Base-by-base conservation (phyloP, 2,797 vertebrate species). In the Scolopax rusticola region DNA sequence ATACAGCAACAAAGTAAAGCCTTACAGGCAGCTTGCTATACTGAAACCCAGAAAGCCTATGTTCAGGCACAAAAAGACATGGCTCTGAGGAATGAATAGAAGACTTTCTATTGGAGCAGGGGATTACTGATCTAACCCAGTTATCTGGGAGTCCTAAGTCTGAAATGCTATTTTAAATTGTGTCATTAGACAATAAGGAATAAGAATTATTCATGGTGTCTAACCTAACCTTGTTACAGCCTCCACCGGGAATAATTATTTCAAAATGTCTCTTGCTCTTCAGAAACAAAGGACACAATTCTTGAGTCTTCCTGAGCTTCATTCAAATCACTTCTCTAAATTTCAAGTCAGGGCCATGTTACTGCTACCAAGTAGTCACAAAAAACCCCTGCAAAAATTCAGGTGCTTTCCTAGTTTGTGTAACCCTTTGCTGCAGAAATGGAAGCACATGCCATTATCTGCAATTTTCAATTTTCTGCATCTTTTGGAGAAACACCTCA, bases 161-260 rank as follows among this genome's bases (percentile, higher is more conserved):
- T 89, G 50, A 96, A 97, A 92, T 38, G 27, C 82, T 94, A 75
- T 91, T 95, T 94, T 92, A 85, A 92, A 84, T 89, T 76, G 89
- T 97, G 78, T 90, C 92, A 97, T 87, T 93, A 93, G 89, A 93
- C 84, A 84, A 84, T 87, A 86, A 94, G 70, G 80, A 94, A 95
- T 75, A 75, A 87, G 60, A 95, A 95, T 93, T 93, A 78, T 60
- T 95, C 85, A 89, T 47, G 18, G 30, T 93, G 90, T 93, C 93
- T 93, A 92, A 93, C 70, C 74, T 95, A 91, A 96, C 88, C 87
- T 96, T 88, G 87, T 96, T 96, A 95, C 69, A 81, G 59, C 70
- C 67, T 94, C 87, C 40, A 1, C 61, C 0, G n/a, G 91, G 91
- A 93, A 95, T 83, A 95, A 91, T 92, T 76, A 87, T 89, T 95